Evolutionary conservation across 2,113 vertebrate species (phyloP).

Genomic region (Zosterops borbonicus): DNA sequence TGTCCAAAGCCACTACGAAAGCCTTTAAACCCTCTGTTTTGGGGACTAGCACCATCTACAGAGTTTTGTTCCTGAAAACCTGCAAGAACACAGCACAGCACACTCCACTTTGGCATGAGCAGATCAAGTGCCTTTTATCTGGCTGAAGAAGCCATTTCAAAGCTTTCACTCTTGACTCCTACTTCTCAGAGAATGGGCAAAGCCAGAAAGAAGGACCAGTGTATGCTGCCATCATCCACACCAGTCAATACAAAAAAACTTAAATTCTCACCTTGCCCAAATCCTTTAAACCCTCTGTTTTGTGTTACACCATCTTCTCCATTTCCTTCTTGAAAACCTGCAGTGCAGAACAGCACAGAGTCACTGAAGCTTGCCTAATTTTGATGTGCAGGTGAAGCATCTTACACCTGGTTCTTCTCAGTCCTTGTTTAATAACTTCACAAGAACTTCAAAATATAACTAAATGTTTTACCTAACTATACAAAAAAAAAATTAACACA

Average conservation of each 20-base stretch:
- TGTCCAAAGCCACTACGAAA: conserved; percentile 28
- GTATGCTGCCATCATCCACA: background rate
- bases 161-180: background rate
- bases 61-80: conserved; percentile 43
- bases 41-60: background rate
- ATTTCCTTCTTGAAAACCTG: background rate
- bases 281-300: conserved; percentile 28
- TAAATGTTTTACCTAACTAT: background rate
- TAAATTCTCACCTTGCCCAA: background rate
- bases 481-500: background rate
- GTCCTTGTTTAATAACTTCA: background rate
- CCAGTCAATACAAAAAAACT: too few relatives aligned
- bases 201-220: background rate
- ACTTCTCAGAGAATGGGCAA: background rate
- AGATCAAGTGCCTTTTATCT: background rate
- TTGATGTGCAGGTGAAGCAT: rapidly evolving
- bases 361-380: background rate
- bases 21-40: conserved; percentile 31
- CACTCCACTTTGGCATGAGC: background rate
- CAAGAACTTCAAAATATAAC: background rate
- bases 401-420: background rate
- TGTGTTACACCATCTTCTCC: background rate
- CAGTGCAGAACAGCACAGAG: background rate
- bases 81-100: background rate
- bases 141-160: background rate